phyloP scores from a whole-genome alignment of 2,113 vertebrate species.

The Fulica atra region DNA sequence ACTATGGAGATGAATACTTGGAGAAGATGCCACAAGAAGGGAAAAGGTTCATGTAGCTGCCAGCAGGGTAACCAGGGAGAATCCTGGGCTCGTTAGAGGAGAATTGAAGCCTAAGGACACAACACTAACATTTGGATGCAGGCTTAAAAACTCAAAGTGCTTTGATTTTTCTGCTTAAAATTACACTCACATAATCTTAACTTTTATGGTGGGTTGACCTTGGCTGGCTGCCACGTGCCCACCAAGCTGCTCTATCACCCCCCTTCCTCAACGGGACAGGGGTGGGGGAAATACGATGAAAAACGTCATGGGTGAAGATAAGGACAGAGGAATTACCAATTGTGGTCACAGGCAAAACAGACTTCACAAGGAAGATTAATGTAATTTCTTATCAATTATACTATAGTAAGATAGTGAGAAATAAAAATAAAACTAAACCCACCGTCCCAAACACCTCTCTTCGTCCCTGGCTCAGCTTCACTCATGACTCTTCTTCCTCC shows the following conservation, averaged over 20 bases:
- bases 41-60: background rate
- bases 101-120: background rate
- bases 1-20: background rate
- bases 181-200: background rate
- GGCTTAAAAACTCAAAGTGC: background rate
- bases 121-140: background rate
- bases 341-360: background rate
- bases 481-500: background rate
- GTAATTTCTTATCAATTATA: background rate
- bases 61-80: background rate
- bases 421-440: background rate
- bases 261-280: background rate
- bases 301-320: background rate
- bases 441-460: background rate
- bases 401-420: background rate
- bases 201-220: background rate
- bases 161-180: background rate
- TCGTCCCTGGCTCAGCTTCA: background rate
- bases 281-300: background rate
- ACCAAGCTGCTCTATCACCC: background rate
- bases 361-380: background rate
- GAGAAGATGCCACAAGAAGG: background rate
- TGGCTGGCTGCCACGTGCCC: background rate
- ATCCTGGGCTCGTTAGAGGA: fast-evolving
- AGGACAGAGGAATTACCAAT: background rate